Conservation (phyloP, 2,888 invertebrate species). For the Clostera curtula region DNA sequence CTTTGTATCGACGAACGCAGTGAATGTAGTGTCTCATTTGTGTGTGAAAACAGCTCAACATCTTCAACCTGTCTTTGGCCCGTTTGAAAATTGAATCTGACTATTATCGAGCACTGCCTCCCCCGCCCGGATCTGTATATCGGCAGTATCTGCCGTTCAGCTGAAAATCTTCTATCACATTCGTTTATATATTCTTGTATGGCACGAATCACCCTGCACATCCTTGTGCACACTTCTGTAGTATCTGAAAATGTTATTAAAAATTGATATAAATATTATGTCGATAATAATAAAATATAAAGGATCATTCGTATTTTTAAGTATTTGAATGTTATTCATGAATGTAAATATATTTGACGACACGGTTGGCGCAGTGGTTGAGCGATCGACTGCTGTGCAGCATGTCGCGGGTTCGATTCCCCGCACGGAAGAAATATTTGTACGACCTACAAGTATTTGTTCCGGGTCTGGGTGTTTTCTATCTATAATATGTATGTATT, state of each 20-base stretch:
- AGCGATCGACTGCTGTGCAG: too few relatives aligned
- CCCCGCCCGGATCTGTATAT: slow-evolving; percentile 93
- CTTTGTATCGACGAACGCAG: slow-evolving; percentile 86
- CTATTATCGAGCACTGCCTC: slow-evolving; percentile 89
- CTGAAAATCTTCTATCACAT: slow-evolving; percentile 91
- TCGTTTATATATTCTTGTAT: slow-evolving; percentile 96
- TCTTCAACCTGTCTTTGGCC: slow-evolving; percentile 93
- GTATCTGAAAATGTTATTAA: slow-evolving; percentile 51
- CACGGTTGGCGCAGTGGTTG: too few relatives aligned
- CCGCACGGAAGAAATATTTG: too few relatives aligned
- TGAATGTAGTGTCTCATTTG: slow-evolving; percentile 93
- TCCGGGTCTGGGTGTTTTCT: too few relatives aligned
- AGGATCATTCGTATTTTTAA: too few relatives aligned
- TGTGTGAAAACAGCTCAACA: slow-evolving; percentile 93
- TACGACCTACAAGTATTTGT: too few relatives aligned
- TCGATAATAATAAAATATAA: too few relatives aligned
- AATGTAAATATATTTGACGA: too few relatives aligned
- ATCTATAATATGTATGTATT: too few relatives aligned
- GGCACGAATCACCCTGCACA: slow-evolving; percentile 95
- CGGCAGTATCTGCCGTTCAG: slow-evolving; percentile 92
- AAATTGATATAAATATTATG: too few relatives aligned
- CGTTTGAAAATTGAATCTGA: slow-evolving; percentile 86
- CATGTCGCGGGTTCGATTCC: too few relatives aligned
- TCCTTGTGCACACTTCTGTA: slow-evolving; percentile 73
- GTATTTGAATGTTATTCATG: too few relatives aligned